Evolutionary conservation across 2,797 vertebrate species (phyloP).

Genomic region (Catamblyrhynchus diadema): DNA sequence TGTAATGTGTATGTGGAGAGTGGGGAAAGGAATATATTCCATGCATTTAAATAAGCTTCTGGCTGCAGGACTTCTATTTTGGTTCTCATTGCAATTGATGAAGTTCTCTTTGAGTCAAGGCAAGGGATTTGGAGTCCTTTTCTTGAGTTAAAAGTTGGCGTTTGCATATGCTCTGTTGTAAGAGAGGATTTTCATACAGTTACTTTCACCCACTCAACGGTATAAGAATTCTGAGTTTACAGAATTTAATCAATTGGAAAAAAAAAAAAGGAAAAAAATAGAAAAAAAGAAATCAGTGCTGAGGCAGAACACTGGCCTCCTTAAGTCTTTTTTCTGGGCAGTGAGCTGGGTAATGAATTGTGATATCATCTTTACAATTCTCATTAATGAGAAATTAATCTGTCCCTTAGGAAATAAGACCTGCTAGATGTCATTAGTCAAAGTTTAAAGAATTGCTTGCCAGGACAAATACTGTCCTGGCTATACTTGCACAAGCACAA

Average conservation of each 20-base stretch:
- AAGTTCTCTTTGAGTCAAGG: not conserved
- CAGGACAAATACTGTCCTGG: constrained; percentile 23
- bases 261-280: not conserved
- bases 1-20: not conserved
- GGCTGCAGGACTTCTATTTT: not conserved
- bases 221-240: not conserved
- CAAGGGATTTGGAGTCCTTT: not conserved
- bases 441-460: not conserved
- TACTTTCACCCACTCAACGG: not conserved
- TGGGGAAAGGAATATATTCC: not conserved
- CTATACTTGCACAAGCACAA: not conserved
- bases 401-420: constrained; percentile 28
- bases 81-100: not conserved
- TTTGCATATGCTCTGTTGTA: not conserved
- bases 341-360: not conserved
- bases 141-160: not conserved
- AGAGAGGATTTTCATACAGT: not conserved
- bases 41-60: not conserved
- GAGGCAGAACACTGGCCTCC: not conserved
- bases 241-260: not conserved
- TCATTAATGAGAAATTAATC: constrained; percentile 38
- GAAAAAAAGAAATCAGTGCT: not conserved
- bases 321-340: not conserved
- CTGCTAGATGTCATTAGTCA: constrained; percentile 14
- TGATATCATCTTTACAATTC: constrained; percentile 24